These are phyloP conservation scores for Drepana arcuata DNA, from an alignment of 1,140 invertebrate species.

Conservation along the genomic window DNA sequence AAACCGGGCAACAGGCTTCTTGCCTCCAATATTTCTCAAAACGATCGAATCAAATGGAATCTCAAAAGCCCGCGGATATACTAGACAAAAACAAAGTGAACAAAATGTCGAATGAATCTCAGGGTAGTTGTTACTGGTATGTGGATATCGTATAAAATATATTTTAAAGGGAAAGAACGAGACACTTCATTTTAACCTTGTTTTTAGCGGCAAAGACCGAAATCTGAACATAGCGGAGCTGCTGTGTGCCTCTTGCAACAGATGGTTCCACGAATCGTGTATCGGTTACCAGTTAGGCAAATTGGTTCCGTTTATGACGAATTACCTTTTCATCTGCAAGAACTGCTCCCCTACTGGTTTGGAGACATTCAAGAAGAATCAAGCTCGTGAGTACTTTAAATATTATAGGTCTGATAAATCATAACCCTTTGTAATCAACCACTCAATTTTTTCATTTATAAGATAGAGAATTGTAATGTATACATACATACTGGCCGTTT, in stretches of 20 bases:
- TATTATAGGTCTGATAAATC: too few relatives aligned
- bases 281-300: slow-evolving; percentile 93
- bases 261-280: slow-evolving; percentile 95
- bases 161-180: neutral
- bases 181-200: neutral
- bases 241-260: slow-evolving; percentile 89
- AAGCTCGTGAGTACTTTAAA: slow-evolving; percentile 83
- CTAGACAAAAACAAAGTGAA: slow-evolving; percentile 43
- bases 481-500: too few relatives aligned
- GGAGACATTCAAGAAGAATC: slow-evolving; percentile 91
- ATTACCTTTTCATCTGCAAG: slow-evolving; percentile 97
- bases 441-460: neutral
- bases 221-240: slow-evolving; percentile 93
- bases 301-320: slow-evolving; percentile 95
- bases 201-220: slow-evolving; percentile 89
- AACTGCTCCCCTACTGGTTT: slow-evolving; percentile 93
- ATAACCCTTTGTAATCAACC: too few relatives aligned
- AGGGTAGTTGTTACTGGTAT: slow-evolving; percentile 57
- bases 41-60: slow-evolving; percentile 42
- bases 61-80: slow-evolving; percentile 50
- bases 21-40: slow-evolving; percentile 22
- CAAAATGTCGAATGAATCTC: slow-evolving; percentile 38
- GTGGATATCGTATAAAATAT: slow-evolving; percentile 7
- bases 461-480: neutral
- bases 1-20: slow-evolving; percentile 26